Evolutionary conservation across 2,888 invertebrate genomes (phyloP).

Genomic region (Clitarchus hookeri): DNA sequence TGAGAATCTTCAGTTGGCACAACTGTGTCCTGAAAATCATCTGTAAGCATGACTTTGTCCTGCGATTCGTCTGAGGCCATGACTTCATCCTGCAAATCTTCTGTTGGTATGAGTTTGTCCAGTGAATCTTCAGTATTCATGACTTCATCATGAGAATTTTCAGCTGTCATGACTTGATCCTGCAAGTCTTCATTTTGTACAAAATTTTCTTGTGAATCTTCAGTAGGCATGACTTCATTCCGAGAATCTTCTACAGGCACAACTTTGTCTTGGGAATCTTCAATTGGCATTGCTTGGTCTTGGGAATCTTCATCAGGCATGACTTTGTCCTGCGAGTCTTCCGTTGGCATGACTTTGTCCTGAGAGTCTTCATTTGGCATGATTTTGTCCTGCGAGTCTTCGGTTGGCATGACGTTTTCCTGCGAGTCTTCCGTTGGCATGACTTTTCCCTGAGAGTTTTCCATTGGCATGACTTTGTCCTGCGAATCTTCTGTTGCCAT

Average conservation of each 20-base stretch:
- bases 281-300: background rate
- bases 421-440: background rate
- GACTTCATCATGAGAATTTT: background rate
- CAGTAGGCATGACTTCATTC: background rate
- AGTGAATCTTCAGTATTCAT: slow-evolving; percentile 37
- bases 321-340: slow-evolving; percentile 34
- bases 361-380: background rate
- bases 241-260: slow-evolving; percentile 54
- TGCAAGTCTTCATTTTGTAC: background rate
- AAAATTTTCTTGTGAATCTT: background rate
- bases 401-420: background rate
- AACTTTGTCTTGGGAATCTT: slow-evolving; percentile 34
- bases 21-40: background rate
- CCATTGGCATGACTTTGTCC: background rate
- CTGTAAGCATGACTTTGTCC: background rate
- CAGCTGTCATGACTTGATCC: background rate
- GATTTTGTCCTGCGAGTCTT: background rate
- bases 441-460: background rate
- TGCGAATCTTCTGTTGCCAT: background rate
- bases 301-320: slow-evolving; percentile 53
- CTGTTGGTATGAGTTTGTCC: slow-evolving; percentile 28
- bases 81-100: background rate
- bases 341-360: background rate
- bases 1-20: background rate
- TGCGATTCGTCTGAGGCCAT: background rate